Conservation (phyloP, 2,888 invertebrate species). For the Trimorus sp. region DNA sequence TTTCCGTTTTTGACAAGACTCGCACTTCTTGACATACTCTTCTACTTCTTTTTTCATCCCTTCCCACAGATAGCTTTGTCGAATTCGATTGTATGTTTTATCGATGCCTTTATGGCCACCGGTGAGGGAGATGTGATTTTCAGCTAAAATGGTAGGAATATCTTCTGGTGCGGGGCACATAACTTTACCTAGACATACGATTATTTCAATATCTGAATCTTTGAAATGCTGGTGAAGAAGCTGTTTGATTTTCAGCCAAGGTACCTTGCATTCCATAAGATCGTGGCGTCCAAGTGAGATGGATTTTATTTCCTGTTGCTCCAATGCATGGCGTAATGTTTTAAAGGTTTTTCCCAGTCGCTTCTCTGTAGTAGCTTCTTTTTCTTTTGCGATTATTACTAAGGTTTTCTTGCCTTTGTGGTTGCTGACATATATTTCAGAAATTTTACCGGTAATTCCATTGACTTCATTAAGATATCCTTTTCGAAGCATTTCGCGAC, state of each 20-base stretch:
- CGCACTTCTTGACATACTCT: slow-evolving; percentile 40
- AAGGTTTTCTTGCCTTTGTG: background rate
- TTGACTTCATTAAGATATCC: background rate
- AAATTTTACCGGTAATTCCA: background rate
- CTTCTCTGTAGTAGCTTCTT: background rate
- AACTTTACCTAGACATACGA: too few species aligned
- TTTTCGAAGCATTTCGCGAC: background rate
- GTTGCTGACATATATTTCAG: background rate
- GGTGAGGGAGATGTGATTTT: slow-evolving; percentile 52
- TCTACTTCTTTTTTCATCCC: slow-evolving; percentile 53
- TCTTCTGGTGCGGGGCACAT: background rate
- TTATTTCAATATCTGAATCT: background rate
- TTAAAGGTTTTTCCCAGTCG: background rate
- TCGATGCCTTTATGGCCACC: slow-evolving; percentile 67
- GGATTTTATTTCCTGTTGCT: background rate
- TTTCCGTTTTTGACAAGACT: slow-evolving; percentile 18
- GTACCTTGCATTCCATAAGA: background rate
- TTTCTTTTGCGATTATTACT: background rate
- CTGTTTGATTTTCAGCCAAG: slow-evolving; percentile 3
- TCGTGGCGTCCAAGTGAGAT: background rate
- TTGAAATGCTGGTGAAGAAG: background rate
- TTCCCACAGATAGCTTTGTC: slow-evolving; percentile 59
- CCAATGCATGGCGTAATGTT: background rate
- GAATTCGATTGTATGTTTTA: slow-evolving; percentile 58
- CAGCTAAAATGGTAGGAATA: slow-evolving; percentile 39